Percentiles rank a stretch among this genome's conserved stretches.
Conservation (phyloP, 2,797 vertebrate species). For the Neosilurus mollespiculum region DNA sequence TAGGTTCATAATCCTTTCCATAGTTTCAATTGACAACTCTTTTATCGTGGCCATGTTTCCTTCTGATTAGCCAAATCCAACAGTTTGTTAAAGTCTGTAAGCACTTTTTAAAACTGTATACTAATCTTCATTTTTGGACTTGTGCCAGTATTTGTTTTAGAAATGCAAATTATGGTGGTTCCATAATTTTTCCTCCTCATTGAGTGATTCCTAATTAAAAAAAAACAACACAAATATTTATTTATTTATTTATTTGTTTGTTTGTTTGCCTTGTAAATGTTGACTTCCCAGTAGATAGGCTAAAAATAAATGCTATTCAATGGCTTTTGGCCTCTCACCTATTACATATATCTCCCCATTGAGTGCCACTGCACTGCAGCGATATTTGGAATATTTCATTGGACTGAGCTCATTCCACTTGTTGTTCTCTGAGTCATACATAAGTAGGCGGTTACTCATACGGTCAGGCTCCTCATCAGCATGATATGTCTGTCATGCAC, state of each 20-base stretch:
- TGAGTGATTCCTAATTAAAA: not conserved
- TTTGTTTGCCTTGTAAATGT: too few species aligned
- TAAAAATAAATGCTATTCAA: not conserved
- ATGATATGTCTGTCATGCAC: slow-evolving; percentile 74
- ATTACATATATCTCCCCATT: slow-evolving; percentile 90
- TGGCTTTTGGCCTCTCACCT: slow-evolving; percentile 76
- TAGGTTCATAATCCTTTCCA: not conserved
- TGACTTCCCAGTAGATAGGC: not conserved
- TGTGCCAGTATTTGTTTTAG: not conserved
- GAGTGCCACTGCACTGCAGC: slow-evolving; percentile 85
- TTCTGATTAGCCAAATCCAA: not conserved
- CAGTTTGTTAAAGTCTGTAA: not conserved
- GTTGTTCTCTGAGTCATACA: slow-evolving; percentile 87
- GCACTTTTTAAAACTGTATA: not conserved
- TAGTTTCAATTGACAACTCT: not conserved
- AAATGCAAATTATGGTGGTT: not conserved
- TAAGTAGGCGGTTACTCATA: slow-evolving; percentile 87
- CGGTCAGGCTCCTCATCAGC: slow-evolving; percentile 94
- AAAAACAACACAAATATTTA: too few species aligned
- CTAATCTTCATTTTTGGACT: not conserved
- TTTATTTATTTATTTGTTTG: too few species aligned
- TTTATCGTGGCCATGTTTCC: not conserved
- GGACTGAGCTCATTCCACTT: slow-evolving; percentile 84
- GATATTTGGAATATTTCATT: slow-evolving; percentile 95
- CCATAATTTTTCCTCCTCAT: not conserved